A percentile compares a stretch with the other conserved stretches of the same genome.
These are phyloP conservation scores for Variabilichromis moorii DNA, from an alignment of 2,113 vertebrate genomes.

Conservation along the genomic window DNA sequence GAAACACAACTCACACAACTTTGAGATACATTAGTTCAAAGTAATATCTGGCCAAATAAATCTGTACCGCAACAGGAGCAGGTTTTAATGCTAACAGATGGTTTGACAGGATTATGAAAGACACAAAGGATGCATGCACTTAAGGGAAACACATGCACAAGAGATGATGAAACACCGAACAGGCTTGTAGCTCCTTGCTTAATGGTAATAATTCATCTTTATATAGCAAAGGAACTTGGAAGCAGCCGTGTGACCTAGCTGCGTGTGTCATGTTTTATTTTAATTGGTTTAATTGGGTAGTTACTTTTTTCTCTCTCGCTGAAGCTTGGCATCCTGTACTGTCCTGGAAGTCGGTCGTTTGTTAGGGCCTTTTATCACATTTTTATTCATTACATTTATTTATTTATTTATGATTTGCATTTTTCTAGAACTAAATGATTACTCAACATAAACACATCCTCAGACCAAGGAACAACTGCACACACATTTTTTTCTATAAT, in stretches of 20 bases:
- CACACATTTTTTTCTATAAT: background rate
- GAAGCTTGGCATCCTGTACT: constrained; percentile 10
- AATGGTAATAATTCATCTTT: constrained; percentile 32
- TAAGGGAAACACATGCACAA: background rate
- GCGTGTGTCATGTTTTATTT: constrained; percentile 27
- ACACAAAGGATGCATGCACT: background rate
- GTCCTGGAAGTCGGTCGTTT: background rate
- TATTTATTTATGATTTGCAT: background rate
- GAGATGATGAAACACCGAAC: background rate
- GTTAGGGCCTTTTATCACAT: constrained; percentile 1
- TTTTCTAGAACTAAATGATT: background rate
- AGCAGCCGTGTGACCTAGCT: constrained; percentile 2
- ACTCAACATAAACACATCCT: background rate
- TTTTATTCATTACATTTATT: constrained; percentile 4
- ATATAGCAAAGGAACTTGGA: constrained; percentile 27
- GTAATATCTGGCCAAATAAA: constrained; percentile 14
- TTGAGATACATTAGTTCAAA: background rate
- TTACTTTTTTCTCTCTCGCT: background rate
- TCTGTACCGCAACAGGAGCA: constrained; percentile 2
- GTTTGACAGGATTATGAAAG: constrained; percentile 39
- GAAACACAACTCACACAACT: background rate
- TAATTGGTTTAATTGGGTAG: constrained; percentile 45
- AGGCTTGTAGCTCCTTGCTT: background rate
- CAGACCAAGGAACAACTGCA: background rate
- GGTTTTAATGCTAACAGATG: constrained; percentile 61